A percentile compares a stretch with the other conserved stretches of the same genome.
Conservation (phyloP, 2,113 vertebrate species). For the Eudyptes chrysolophus region DNA sequence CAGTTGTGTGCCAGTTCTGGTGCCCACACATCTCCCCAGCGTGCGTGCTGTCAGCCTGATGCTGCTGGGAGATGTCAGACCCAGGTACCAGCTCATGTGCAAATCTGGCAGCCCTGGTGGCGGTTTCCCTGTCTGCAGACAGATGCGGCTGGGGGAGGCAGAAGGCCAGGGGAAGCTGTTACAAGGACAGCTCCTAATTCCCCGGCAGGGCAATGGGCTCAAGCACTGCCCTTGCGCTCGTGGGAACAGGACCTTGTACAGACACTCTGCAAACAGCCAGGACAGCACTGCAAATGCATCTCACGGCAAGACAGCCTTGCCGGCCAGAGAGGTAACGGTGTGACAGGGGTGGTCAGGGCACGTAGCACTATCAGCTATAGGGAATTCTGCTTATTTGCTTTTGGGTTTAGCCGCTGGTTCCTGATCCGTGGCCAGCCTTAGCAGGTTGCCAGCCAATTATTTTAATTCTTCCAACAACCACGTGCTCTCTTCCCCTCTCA, state of each 20-base stretch:
- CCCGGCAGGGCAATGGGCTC: not conserved
- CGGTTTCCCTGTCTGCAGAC: not conserved
- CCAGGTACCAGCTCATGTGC: not conserved
- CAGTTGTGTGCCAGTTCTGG: not conserved
- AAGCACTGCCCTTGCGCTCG: not conserved
- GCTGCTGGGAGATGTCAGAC: not conserved
- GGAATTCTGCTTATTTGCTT: not conserved
- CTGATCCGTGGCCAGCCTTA: not conserved
- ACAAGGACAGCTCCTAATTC: rapidly evolving
- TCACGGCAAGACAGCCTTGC: not conserved
- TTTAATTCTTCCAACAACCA: not conserved
- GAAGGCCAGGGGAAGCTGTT: not conserved
- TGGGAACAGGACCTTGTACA: not conserved
- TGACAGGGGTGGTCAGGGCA: not conserved
- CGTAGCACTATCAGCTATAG: not conserved
- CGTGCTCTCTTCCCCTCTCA: not conserved
- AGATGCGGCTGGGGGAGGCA: not conserved
- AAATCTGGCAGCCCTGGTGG: not conserved
- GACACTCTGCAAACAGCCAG: not conserved
- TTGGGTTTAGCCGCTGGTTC: not conserved
- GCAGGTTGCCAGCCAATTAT: not conserved
- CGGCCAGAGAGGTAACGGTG: rapidly evolving
- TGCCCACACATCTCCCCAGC: not conserved
- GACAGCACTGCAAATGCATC: not conserved
- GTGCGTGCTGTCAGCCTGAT: not conserved